Percentiles rank a stretch among this genome's conserved stretches.
Conservation (phyloP, 2,888 invertebrate species). For the Thymelicus lineola region DNA sequence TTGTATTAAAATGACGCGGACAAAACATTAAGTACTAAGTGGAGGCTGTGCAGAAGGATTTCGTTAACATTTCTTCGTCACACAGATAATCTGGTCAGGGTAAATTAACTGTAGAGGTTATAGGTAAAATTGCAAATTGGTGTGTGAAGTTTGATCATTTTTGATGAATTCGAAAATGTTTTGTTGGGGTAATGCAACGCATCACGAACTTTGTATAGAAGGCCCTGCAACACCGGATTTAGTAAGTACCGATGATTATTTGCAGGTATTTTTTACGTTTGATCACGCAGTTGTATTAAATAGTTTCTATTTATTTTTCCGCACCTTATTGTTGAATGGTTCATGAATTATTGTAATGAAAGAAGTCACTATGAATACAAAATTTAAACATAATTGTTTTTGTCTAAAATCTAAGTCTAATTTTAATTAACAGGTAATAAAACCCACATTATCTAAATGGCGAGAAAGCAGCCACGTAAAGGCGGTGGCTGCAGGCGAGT, state of each 20-base stretch:
- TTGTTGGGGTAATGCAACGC: constrained; percentile 82
- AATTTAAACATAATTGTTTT: too few relatives aligned
- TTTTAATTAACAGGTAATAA: constrained; percentile 81
- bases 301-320: constrained; percentile 9
- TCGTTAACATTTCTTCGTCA: constrained; percentile 3
- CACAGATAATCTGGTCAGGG: constrained; percentile 1
- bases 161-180: constrained; percentile 66
- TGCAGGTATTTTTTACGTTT: neutral
- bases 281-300: constrained; percentile 15
- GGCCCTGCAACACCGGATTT: constrained; percentile 66
- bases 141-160: constrained; percentile 15
- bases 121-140: constrained; percentile 50
- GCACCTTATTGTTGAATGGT: too few relatives aligned
- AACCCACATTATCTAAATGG: constrained; percentile 87
- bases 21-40: constrained; percentile 25
- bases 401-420: neutral
- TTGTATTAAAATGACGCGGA: constrained; percentile 22
- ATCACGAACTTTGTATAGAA: constrained; percentile 79
- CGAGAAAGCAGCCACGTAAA: constrained; percentile 81
- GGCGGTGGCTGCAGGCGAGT: constrained; percentile 90
- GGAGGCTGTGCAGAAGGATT: neutral
- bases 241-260: constrained; percentile 56
- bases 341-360: too few relatives aligned
- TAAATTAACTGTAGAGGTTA: constrained; percentile 58
- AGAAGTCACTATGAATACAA: too few relatives aligned